These are phyloP conservation scores for Gasteruption jaculator DNA, from an alignment of 2,888 invertebrate species.

Conservation along the genomic window DNA sequence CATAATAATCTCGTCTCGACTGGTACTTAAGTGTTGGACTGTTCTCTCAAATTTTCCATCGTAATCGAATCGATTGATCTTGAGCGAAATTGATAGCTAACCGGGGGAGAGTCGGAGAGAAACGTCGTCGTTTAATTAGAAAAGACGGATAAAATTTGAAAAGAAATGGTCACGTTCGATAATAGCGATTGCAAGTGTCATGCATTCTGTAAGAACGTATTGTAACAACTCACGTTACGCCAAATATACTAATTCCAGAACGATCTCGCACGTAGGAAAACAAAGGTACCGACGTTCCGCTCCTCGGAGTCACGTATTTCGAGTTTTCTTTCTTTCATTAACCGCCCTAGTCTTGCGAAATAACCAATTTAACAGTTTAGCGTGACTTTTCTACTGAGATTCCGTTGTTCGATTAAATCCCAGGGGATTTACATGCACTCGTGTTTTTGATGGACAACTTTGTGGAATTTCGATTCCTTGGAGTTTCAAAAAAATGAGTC, in stretches of 20 bases:
- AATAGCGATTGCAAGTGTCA: slow-evolving; percentile 37
- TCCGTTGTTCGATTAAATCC: slow-evolving; percentile 26
- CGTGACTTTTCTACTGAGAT: too few relatives aligned
- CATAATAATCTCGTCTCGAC: too few relatives aligned
- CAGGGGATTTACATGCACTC: too few relatives aligned
- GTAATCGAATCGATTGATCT: neutral
- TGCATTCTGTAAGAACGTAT: slow-evolving; percentile 35
- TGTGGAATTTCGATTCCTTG: too few relatives aligned
- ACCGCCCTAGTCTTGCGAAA: too few relatives aligned
- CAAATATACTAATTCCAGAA: slow-evolving; percentile 31
- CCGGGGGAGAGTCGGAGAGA: slow-evolving; percentile 5
- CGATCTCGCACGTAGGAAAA: slow-evolving; percentile 17
- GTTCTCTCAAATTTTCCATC: slow-evolving; percentile 12
- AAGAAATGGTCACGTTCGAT: slow-evolving; percentile 22
- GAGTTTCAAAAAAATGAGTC: too few relatives aligned
- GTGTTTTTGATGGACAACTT: too few relatives aligned
- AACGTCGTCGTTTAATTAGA: slow-evolving; percentile 9
- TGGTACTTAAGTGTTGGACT: too few relatives aligned
- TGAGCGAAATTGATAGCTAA: slow-evolving; percentile 7
- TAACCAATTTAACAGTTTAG: slow-evolving; percentile 8
- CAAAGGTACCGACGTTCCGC: slow-evolving; percentile 13
- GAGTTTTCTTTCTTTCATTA: too few relatives aligned
- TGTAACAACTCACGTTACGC: slow-evolving; percentile 34
- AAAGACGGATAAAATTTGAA: neutral
- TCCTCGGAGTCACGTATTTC: too few relatives aligned